Conservation (phyloP, 2,888 invertebrate species). For the Oscheius sp. region DNA sequence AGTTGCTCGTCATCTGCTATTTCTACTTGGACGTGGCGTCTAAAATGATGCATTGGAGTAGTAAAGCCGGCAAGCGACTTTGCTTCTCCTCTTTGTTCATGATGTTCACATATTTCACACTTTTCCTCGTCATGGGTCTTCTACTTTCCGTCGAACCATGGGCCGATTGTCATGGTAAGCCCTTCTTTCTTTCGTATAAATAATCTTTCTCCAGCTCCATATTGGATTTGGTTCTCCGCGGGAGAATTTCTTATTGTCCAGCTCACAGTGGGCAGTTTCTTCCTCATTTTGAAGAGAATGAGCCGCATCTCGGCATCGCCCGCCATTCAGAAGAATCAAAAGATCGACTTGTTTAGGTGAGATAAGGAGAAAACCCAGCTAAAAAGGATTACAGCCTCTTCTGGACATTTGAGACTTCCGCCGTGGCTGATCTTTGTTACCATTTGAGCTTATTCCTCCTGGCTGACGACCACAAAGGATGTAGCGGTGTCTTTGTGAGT, state of each 20-base stretch:
- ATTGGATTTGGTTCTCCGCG: conserved; percentile 63
- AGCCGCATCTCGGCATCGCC: conserved; percentile 57
- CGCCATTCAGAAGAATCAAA: conserved; percentile 48
- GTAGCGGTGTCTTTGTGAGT: conserved; percentile 61
- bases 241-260: conserved; percentile 62
- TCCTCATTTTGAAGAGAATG: conserved; percentile 54
- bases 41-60: conserved; percentile 63
- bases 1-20: conserved; percentile 60
- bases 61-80: conserved; percentile 55
- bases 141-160: conserved; percentile 57
- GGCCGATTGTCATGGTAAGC: conserved; percentile 57
- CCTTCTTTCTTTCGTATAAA: neutral
- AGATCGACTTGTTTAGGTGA: conserved; percentile 49
- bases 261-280: conserved; percentile 58
- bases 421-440: conserved; percentile 55
- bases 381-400: conserved; percentile 41
- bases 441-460: conserved; percentile 57
- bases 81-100: conserved; percentile 58
- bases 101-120: conserved; percentile 61
- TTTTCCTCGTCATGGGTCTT: conserved; percentile 59
- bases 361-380: neutral
- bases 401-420: conserved; percentile 58
- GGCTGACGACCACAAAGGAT: conserved; percentile 56
- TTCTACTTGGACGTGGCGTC: conserved; percentile 63
- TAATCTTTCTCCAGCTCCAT: conserved; percentile 48